Evolutionary conservation across 37 sponge, comb jelly and placozoan species (phyloP).

Genomic region (Spongilla lacustris): DNA sequence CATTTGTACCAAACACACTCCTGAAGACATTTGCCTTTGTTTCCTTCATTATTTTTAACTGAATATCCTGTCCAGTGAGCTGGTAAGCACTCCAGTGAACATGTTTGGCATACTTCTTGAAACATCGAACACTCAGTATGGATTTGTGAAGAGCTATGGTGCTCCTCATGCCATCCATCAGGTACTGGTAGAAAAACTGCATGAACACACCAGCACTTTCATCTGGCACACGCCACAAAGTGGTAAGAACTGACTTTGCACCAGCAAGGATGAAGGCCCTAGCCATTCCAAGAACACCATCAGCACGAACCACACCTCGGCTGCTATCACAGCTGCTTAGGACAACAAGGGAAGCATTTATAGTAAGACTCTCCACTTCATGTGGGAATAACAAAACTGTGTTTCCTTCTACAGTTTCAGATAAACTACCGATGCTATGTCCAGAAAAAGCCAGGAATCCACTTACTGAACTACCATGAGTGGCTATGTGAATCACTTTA

Average conservation of each 20-base stretch:
- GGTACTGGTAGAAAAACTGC: conserved; percentile 79
- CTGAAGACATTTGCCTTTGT: not conserved
- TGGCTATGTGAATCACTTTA: conserved; percentile 77
- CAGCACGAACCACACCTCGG: conserved; percentile 59
- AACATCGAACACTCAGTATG: conserved; percentile 65
- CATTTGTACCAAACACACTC: no score
- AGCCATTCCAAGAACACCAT: conserved; percentile 80
- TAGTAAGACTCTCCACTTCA: conserved; percentile 65
- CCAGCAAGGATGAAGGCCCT: conserved; percentile 83
- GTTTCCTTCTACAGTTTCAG: conserved; percentile 16
- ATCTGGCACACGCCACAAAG: conserved; percentile 84
- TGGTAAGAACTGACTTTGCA: conserved; percentile 75
- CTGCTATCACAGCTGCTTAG: conserved; percentile 72
- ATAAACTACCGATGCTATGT: not conserved
- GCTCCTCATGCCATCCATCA: conserved; percentile 58
- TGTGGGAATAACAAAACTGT: conserved; percentile 61
- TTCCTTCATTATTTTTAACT: not conserved
- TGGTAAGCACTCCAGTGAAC: conserved; percentile 84
- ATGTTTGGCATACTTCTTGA: conserved; percentile 58
- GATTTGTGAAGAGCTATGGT: conserved; percentile 71
- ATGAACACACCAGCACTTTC: conserved; percentile 77
- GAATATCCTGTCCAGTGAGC: conserved; percentile 70
- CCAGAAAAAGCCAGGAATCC: conserved; percentile 75
- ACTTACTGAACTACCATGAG: conserved; percentile 59
- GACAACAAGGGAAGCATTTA: conserved; percentile 75